Percentiles rank a stretch among this genome's conserved stretches.
Evolutionary conservation across 1,140 invertebrate species (phyloP).

Genomic region (Eciton burchellii): DNA sequence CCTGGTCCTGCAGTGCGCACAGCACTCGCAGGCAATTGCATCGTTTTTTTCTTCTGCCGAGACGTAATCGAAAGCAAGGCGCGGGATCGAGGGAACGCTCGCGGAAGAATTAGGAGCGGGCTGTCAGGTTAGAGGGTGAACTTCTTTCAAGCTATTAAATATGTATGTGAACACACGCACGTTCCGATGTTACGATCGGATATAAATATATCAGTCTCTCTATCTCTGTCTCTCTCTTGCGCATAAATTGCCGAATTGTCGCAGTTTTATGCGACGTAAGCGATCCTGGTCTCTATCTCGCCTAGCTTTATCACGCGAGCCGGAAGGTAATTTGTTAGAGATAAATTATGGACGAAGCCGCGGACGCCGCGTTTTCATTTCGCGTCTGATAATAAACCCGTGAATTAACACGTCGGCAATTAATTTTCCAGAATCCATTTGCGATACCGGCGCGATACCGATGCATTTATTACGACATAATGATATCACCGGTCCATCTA

Average conservation of each 20-base stretch:
- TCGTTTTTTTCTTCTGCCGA: slow-evolving; percentile 20
- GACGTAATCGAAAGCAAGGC: slow-evolving; percentile 47
- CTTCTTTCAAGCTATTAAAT: no score
- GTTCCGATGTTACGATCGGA: no score
- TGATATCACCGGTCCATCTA: slow-evolving; percentile 44
- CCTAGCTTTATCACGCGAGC: background rate
- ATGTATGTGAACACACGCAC: no score
- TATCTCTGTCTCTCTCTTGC: no score
- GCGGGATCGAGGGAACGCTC: slow-evolving; percentile 51
- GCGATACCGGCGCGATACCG: slow-evolving; percentile 11
- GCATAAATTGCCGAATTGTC: no score
- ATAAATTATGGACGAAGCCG: background rate
- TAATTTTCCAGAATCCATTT: slow-evolving; percentile 29
- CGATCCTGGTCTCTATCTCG: background rate
- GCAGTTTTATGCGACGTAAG: background rate
- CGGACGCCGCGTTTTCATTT: background rate
- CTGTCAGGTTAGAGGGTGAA: no score
- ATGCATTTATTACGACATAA: slow-evolving; percentile 54
- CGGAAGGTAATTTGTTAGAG: background rate
- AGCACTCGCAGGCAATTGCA: background rate
- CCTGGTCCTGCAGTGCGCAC: background rate
- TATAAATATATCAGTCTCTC: no score
- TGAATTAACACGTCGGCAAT: slow-evolving; percentile 30
- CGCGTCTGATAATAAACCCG: slow-evolving; percentile 6
- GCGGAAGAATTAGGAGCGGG: background rate